Evolutionary conservation across 2,888 invertebrate species (phyloP).

Genomic region (Lepidocyrtoides sp.): DNA sequence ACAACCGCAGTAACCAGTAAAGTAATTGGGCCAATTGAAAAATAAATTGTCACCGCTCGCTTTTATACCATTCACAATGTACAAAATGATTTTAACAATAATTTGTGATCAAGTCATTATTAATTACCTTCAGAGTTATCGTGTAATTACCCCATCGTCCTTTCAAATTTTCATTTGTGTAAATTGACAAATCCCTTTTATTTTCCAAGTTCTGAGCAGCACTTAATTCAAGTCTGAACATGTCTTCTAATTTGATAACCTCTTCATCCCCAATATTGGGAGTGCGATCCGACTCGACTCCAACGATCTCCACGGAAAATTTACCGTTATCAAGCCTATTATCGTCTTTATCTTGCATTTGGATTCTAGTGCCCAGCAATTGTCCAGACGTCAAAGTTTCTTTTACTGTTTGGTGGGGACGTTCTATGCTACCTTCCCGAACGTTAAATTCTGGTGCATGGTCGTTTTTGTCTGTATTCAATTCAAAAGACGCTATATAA

Average conservation of each 20-base stretch:
- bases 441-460: slow-evolving; percentile 68
- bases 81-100: too few species aligned
- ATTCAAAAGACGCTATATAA: too few species aligned
- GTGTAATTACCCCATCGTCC: slow-evolving; percentile 66
- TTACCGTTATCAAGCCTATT: slow-evolving; percentile 45
- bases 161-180: slow-evolving; percentile 29
- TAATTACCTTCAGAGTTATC: slow-evolving; percentile 57
- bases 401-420: slow-evolving; percentile 13
- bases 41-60: neutral
- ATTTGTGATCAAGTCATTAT: neutral
- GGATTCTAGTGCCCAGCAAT: slow-evolving; percentile 31
- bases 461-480: slow-evolving; percentile 63
- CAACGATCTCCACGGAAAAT: slow-evolving; percentile 13
- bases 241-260: too few species aligned
- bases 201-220: neutral
- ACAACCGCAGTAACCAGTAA: too few species aligned
- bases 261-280: neutral
- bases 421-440: neutral
- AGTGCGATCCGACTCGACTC: neutral
- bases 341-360: slow-evolving; percentile 64
- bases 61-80: too few species aligned
- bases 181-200: slow-evolving; percentile 1
- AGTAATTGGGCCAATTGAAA: too few species aligned
- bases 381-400: neutral
- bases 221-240: slow-evolving; percentile 36